A percentile compares a stretch with the other conserved stretches of the same genome.
phyloP scores from a whole-genome alignment of 2,888 invertebrate genomes.

The Pristionchus entomophagus region DNA sequence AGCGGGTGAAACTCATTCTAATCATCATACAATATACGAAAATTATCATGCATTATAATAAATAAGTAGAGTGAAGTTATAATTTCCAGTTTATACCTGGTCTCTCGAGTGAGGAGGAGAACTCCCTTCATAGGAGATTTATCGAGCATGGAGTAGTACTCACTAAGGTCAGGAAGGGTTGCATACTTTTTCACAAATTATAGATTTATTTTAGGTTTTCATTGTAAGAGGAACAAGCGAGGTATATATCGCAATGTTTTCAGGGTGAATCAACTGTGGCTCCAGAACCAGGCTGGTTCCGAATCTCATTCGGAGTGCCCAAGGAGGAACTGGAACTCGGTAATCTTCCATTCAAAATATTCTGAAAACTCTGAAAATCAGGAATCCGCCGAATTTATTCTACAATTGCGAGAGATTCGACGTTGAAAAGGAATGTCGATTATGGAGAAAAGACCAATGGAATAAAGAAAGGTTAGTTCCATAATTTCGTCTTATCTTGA shows the following conservation, averaged over 20 bases:
- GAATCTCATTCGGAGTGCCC: slow-evolving; percentile 36
- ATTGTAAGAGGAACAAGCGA: background rate
- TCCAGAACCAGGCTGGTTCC: slow-evolving; percentile 22
- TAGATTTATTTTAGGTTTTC: too few relatives aligned
- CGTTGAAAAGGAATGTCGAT: background rate
- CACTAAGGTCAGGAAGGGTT: background rate
- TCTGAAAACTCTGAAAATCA: background rate
- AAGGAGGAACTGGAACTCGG: slow-evolving; percentile 26
- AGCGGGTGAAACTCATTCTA: too few relatives aligned
- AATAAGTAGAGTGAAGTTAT: background rate
- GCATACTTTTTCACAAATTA: background rate
- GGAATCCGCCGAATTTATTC: slow-evolving; percentile 32
- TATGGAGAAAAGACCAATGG: background rate
- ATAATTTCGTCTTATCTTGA: background rate
- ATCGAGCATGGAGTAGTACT: slow-evolving; percentile 38
- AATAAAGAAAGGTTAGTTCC: slow-evolving; percentile 8
- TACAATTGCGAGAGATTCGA: background rate
- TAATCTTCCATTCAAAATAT: background rate
- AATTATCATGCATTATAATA: too few relatives aligned
- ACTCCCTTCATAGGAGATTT: background rate
- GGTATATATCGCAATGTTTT: background rate
- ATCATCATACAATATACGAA: too few relatives aligned
- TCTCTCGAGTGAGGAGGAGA: slow-evolving; percentile 1
- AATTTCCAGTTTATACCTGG: background rate
- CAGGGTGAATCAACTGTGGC: background rate